Evolutionary conservation across 1,140 invertebrate species (phyloP).

Genomic region (Drosophila nasuta): DNA sequence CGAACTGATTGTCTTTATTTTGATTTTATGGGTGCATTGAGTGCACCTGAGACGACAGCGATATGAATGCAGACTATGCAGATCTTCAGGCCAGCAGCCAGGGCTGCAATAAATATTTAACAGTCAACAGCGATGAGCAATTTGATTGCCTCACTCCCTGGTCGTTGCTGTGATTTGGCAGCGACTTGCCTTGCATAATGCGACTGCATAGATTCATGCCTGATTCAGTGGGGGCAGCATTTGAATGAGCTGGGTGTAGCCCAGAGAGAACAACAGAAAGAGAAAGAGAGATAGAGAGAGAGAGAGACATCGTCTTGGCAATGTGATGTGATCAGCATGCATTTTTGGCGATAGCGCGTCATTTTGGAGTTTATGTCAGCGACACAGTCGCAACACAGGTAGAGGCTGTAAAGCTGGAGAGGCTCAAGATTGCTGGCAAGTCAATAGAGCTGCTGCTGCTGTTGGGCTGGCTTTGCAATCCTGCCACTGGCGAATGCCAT

Average conservation of each 20-base stretch:
- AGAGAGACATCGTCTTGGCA: slow-evolving; percentile 15
- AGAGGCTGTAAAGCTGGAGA: slow-evolving; percentile 4
- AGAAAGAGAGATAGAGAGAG: too few relatives aligned
- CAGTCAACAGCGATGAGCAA: neutral
- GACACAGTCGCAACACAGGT: slow-evolving; percentile 2
- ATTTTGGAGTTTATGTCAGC: slow-evolving; percentile 77
- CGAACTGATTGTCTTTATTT: slow-evolving; percentile 55
- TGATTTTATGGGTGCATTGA: slow-evolving; percentile 49
- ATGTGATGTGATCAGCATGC: slow-evolving; percentile 72
- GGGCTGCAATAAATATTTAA: slow-evolving; percentile 22
- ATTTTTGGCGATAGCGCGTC: slow-evolving; percentile 80
- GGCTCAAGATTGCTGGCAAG: slow-evolving; percentile 12
- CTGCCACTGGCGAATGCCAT: slow-evolving; percentile 74
- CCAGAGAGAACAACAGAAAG: neutral
- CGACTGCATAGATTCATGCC: slow-evolving; percentile 67
- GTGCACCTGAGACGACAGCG: slow-evolving; percentile 43
- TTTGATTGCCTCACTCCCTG: slow-evolving; percentile 6
- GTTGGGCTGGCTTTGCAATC: slow-evolving; percentile 18
- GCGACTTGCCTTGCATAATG: slow-evolving; percentile 66
- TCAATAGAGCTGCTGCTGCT: slow-evolving; percentile 50
- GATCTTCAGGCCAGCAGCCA: slow-evolving; percentile 21
- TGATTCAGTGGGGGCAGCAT: slow-evolving; percentile 68
- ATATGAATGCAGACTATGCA: slow-evolving; percentile 46
- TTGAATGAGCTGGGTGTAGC: slow-evolving; percentile 65
- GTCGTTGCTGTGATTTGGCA: slow-evolving; percentile 42